phyloP scores from a whole-genome alignment of 2,888 invertebrate species.

The Yponomeuta sedellus region DNA sequence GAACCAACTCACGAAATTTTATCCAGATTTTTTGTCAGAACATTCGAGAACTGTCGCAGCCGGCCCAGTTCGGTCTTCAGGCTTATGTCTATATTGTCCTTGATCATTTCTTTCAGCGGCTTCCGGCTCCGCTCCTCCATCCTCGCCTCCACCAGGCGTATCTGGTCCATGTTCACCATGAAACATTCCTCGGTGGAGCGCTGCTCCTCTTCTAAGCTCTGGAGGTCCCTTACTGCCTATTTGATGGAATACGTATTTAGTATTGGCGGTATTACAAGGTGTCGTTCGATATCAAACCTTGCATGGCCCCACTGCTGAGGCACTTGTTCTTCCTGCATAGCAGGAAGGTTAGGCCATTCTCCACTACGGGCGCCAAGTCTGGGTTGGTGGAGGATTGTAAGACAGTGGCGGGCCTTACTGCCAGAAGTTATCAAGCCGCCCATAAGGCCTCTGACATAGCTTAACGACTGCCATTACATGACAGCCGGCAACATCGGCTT shows the following conservation, averaged over 20 bases:
- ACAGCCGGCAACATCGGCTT: no score
- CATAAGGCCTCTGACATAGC: no score
- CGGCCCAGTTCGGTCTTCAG: constrained; percentile 79
- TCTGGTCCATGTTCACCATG: constrained; percentile 80
- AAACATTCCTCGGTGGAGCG: constrained; percentile 79
- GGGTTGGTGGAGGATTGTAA: no score
- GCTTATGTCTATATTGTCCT: constrained; percentile 79
- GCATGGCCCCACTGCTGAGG: no score
- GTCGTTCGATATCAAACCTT: no score
- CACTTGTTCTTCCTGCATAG: no score
- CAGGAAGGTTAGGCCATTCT: no score
- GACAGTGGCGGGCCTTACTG: no score
- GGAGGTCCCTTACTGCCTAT: constrained; percentile 82
- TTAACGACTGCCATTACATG: no score
- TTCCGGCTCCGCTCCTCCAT: constrained; percentile 82
- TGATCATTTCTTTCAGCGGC: constrained; percentile 79
- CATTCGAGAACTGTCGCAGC: constrained; percentile 70
- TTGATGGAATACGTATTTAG: background rate
- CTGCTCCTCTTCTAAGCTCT: constrained; percentile 81
- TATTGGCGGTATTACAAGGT: background rate
- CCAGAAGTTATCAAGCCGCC: no score
- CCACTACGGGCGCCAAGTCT: no score
- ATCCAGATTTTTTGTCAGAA: constrained; percentile 51
- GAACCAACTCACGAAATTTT: constrained; percentile 61
- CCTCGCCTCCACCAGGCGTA: constrained; percentile 83